Conservation (phyloP, 2,113 vertebrate species). For the Etheostoma cragini region DNA sequence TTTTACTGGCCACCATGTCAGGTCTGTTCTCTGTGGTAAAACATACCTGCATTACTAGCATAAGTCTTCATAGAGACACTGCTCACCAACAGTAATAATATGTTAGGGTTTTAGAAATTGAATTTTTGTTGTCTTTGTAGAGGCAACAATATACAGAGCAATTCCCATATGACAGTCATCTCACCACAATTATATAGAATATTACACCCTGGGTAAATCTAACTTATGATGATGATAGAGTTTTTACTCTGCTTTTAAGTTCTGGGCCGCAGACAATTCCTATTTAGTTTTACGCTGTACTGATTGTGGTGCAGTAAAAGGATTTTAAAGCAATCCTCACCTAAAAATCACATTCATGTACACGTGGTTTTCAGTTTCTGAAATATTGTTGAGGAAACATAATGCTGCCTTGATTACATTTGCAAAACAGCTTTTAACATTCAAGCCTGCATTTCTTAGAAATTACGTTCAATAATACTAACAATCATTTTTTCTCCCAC, state of each 20-base stretch:
- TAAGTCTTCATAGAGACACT: slow-evolving; percentile 47
- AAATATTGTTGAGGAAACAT: not conserved
- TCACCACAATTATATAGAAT: slow-evolving; percentile 53
- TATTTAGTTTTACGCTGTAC: not conserved
- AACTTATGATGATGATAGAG: slow-evolving; percentile 29
- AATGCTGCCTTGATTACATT: not conserved
- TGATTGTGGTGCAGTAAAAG: not conserved
- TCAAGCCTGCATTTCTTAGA: not conserved
- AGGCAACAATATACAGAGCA: slow-evolving; percentile 61
- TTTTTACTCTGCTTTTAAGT: slow-evolving; percentile 1
- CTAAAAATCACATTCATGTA: not conserved
- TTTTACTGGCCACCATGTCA: slow-evolving; percentile 80
- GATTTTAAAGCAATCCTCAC: not conserved
- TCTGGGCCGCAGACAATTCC: not conserved
- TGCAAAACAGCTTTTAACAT: not conserved
- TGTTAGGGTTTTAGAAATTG: slow-evolving; percentile 51
- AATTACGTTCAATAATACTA: not conserved
- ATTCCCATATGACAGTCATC: slow-evolving; percentile 40
- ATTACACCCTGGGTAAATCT: slow-evolving; percentile 28
- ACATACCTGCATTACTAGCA: slow-evolving; percentile 49
- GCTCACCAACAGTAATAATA: slow-evolving; percentile 63
- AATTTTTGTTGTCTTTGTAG: slow-evolving; percentile 68
- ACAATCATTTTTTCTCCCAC: not conserved
- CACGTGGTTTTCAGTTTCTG: not conserved
- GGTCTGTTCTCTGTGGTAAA: slow-evolving; percentile 61